Conservation (phyloP, 2,888 invertebrate species). For the Erynnis tages region DNA sequence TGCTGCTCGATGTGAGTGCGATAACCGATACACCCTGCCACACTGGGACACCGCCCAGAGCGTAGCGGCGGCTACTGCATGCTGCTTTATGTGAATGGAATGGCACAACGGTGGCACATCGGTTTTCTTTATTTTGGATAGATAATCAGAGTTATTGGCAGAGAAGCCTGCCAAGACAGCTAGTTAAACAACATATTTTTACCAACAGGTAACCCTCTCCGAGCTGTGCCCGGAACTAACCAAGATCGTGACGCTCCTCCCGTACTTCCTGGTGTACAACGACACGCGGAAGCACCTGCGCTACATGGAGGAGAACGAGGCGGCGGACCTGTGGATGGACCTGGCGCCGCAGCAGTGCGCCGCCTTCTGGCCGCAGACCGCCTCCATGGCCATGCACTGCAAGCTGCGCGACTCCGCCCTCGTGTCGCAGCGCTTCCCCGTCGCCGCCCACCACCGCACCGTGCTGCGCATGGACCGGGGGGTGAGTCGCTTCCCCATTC, state of each 20-base stretch:
- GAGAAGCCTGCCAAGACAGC: no score
- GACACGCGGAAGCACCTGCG: conserved; percentile 82
- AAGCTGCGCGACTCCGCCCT: conserved; percentile 88
- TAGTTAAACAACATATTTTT: no score
- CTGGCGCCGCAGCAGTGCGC: conserved; percentile 85
- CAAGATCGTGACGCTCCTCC: conserved; percentile 89
- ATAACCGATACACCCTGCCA: not conserved
- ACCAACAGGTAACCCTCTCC: conserved; percentile 82
- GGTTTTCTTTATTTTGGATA: no score
- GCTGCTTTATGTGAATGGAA: no score
- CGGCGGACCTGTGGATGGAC: conserved; percentile 92
- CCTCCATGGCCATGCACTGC: conserved; percentile 90
- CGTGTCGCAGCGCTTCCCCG: conserved; percentile 89
- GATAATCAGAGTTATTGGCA: no score
- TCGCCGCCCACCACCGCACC: conserved; percentile 85
- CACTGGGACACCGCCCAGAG: no score
- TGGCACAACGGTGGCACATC: no score
- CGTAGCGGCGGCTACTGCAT: no score
- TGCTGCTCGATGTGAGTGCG: conserved; percentile 83
- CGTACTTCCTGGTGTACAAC: conserved; percentile 90
- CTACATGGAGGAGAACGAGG: conserved; percentile 93
- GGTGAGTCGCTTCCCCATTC: conserved; percentile 79
- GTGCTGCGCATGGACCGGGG: conserved; percentile 92
- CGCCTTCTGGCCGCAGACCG: conserved; percentile 91
- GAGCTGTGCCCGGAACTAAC: conserved; percentile 88